Conservation (phyloP, 2,113 vertebrate species). For the Opisthocomus hoazin region DNA sequence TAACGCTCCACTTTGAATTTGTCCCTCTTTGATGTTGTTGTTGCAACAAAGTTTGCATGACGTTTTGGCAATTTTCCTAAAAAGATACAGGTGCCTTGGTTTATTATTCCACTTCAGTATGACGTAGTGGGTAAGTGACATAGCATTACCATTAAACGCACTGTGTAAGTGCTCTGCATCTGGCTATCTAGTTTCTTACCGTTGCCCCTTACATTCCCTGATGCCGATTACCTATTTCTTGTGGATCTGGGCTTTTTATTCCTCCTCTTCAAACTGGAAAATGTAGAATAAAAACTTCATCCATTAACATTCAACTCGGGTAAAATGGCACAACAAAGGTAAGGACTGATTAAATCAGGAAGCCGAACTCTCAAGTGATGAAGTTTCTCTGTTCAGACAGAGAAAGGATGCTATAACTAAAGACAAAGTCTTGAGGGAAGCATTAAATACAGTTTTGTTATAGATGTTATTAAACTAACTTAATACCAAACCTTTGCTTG, state of each 20-base stretch:
- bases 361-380: background rate
- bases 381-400: background rate
- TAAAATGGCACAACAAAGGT: background rate
- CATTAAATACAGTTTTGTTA: background rate
- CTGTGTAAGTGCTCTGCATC: background rate
- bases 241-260: background rate
- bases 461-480: background rate
- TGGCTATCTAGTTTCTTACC: background rate
- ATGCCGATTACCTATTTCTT: background rate
- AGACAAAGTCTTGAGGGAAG: background rate
- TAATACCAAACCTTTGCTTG: background rate
- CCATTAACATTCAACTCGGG: background rate
- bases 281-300: background rate
- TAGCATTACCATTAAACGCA: background rate
- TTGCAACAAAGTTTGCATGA: background rate
- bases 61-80: background rate
- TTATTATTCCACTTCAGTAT: background rate
- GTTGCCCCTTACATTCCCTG: background rate
- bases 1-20: background rate
- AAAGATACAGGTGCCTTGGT: background rate
- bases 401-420: background rate
- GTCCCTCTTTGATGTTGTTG: background rate
- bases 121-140: background rate
- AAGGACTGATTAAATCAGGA: background rate
- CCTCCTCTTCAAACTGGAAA: background rate